Percentiles rank a stretch among this genome's conserved stretches.
These are phyloP conservation scores for Pterostichus niger DNA, from an alignment of 2,888 invertebrate genomes.

Conservation along the genomic window DNA sequence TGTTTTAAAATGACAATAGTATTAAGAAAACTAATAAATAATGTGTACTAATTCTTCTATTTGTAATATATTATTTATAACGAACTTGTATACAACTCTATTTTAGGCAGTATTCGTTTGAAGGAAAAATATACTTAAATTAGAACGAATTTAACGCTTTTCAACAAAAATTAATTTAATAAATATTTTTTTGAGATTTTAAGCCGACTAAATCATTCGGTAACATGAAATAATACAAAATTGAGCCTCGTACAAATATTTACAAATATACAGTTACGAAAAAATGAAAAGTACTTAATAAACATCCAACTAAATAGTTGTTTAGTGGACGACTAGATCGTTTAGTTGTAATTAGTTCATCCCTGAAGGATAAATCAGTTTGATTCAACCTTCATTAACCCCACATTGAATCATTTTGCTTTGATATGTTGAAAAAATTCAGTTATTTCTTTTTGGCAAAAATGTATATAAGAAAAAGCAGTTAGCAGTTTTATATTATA, in stretches of 20 bases:
- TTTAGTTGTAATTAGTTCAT: not conserved
- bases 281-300: not conserved
- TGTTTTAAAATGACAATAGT: not conserved
- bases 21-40: no score
- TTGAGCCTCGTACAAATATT: slow-evolving; percentile 11
- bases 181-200: no score
- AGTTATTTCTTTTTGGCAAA: slow-evolving; percentile 3
- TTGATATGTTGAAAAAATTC: slow-evolving; percentile 12
- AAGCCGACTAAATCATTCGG: not conserved
- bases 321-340: slow-evolving; percentile 4
- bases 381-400: not conserved
- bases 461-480: slow-evolving; percentile 1
- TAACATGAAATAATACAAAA: not conserved
- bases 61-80: not conserved
- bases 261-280: slow-evolving; percentile 2
- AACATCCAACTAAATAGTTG: slow-evolving; percentile 12
- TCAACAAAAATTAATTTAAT: not conserved
- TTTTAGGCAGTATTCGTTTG: not conserved
- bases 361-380: not conserved
- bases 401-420: not conserved
- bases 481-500: slow-evolving; percentile 42
- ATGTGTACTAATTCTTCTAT: not conserved
- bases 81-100: no score
- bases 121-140: no score
- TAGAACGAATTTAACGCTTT: not conserved